A percentile compares a stretch with the other conserved stretches of the same genome.
Evolutionary conservation across 1,140 invertebrate species (phyloP).

Genomic region (Temnothorax nylanderi): DNA sequence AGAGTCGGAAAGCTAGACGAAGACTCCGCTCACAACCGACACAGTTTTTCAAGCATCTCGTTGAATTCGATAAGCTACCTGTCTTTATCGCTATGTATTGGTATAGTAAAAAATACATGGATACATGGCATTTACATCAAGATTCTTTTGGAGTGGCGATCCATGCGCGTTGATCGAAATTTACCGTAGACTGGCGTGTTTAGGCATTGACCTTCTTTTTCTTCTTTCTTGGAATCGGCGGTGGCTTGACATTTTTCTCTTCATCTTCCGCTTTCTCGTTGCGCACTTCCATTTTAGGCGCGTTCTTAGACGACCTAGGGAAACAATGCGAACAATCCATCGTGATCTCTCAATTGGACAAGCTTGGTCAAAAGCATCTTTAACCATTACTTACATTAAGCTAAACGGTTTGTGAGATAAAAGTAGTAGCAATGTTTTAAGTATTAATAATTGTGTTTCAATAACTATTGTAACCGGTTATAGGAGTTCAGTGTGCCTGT

Average conservation of each 20-base stretch:
- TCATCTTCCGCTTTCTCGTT: not conserved
- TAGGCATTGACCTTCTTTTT: not conserved
- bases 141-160: not conserved
- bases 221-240: slow-evolving; percentile 35
- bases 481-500: not conserved
- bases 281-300: not conserved
- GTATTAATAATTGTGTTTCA: not conserved
- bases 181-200: not conserved
- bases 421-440: not conserved
- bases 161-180: not conserved
- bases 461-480: not conserved
- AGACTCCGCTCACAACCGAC: not conserved
- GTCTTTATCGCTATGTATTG: slow-evolving; percentile 53
- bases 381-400: not conserved
- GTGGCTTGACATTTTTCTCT: not conserved
- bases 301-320: not conserved
- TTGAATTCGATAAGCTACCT: slow-evolving; percentile 55
- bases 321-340: not conserved
- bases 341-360: not conserved
- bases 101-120: slow-evolving; percentile 49
- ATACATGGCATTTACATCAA: slow-evolving; percentile 36
- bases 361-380: not conserved
- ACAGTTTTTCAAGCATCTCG: slow-evolving; percentile 11
- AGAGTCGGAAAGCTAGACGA: slow-evolving; percentile 77
- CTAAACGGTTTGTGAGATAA: not conserved